Conservation (phyloP, 2,888 invertebrate species). For the Drosophila pseudotalamancana region DNA sequence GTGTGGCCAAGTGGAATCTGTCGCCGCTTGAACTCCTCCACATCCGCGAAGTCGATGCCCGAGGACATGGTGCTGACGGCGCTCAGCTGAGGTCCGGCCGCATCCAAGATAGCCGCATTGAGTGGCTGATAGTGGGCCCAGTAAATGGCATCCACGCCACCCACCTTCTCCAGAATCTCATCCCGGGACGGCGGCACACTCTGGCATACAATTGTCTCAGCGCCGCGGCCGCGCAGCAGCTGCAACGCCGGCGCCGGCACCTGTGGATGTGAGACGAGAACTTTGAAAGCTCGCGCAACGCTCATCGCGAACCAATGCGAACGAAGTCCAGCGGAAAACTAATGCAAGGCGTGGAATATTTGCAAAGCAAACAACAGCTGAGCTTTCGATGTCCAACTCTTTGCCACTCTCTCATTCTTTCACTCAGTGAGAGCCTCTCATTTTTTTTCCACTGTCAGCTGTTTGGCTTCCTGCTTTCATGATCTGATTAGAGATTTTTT, state of each 20-base stretch:
- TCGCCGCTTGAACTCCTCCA: constrained; percentile 88
- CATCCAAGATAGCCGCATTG: constrained; percentile 81
- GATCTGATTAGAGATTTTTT: background rate
- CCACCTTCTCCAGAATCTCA: constrained; percentile 79
- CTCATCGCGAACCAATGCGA: constrained; percentile 29
- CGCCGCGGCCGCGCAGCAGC: constrained; percentile 86
- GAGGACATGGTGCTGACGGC: constrained; percentile 93
- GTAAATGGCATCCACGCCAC: constrained; percentile 82
- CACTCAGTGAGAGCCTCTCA: background rate
- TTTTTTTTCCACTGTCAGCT: background rate
- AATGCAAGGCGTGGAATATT: constrained; percentile 3
- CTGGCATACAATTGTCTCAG: constrained; percentile 78
- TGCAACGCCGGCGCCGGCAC: constrained; percentile 88
- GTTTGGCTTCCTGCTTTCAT: background rate
- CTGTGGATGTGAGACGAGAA: constrained; percentile 89
- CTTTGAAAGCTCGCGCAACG: constrained; percentile 73
- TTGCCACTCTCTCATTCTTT: background rate
- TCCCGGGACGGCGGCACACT: constrained; percentile 76
- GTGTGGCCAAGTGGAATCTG: constrained; percentile 92
- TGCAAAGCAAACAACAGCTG: background rate
- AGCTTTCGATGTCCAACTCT: constrained; percentile 50
- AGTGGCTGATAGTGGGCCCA: constrained; percentile 83
- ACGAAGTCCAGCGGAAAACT: constrained; percentile 32
- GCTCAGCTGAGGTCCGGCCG: constrained; percentile 87
- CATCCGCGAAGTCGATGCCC: constrained; percentile 93